Conservation (phyloP, 1,140 invertebrate species). For the Nebria ingens region DNA sequence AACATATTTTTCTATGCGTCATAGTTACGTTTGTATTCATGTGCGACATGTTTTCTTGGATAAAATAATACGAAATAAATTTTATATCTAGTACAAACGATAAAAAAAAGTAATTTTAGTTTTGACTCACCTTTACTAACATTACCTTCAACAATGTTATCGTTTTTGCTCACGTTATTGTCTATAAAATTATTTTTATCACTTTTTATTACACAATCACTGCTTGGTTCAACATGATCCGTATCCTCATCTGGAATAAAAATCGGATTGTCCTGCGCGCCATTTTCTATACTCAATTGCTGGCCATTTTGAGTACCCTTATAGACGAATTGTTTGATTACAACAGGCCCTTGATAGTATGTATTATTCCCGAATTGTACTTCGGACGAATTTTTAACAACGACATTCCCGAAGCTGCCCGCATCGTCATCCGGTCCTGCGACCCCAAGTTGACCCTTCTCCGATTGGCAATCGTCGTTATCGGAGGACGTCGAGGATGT, state of each 20-base stretch:
- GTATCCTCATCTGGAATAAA: not conserved
- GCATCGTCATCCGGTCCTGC: not conserved
- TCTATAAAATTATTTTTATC: not conserved
- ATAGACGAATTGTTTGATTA: slow-evolving; percentile 51
- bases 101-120: not conserved
- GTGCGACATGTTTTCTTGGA: not conserved
- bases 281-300: slow-evolving; percentile 15
- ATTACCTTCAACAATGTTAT: not conserved
- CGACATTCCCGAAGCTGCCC: slow-evolving; percentile 40
- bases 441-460: slow-evolving; percentile 11
- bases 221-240: not conserved
- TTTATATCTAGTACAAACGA: too few relatives aligned
- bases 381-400: slow-evolving; percentile 45
- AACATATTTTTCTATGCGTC: too few relatives aligned
- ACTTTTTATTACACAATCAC: not conserved
- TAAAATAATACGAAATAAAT: too few relatives aligned
- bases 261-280: not conserved
- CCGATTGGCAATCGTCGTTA: slow-evolving; percentile 7
- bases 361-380: slow-evolving; percentile 54
- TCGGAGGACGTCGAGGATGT: slow-evolving; percentile 6
- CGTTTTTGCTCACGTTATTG: not conserved
- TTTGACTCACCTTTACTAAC: not conserved
- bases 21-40: not conserved
- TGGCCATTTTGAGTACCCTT: slow-evolving; percentile 18
- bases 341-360: slow-evolving; percentile 52